Base-by-base conservation (phyloP, 2,888 invertebrate genomes). In the Diaperis boleti region DNA sequence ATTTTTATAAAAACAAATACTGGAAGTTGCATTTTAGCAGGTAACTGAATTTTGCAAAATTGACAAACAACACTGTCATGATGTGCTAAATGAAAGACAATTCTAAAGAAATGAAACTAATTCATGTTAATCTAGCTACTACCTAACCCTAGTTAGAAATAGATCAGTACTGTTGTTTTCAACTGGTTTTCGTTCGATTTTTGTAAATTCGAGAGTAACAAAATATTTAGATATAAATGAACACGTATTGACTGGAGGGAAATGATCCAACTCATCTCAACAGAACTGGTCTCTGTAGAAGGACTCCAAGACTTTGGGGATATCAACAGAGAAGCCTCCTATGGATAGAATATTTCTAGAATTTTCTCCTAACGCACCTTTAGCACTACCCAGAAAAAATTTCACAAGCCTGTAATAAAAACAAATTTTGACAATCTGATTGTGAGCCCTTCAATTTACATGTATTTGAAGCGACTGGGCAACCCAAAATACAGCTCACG, bases 241-340 rank as follows among this genome's bases (percentile, higher is more conserved):
- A 41, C 42, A 49, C 45, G 37, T 33, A n/a, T 49, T 3, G 3
- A 20, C 35, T n/a, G 26, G 29, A 41, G 42, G 31, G 31, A 41
- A 15, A 31, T 10, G 4, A 39, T 22, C 20, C 14, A 11, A 35
- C 13, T 11, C 13, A 39, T 8, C 31, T 52, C 4, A 56, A 33
- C 44, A 44, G 20, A 87, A 86, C 50, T 83, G 81, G 57, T 85
- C 85, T 69, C 84, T 83, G 15, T 84, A 83, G 76, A 90, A 89
- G 1, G 88, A 88, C 78, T 89, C 87, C 52, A 90, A 83, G 31
- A 89, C 72, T 70, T 83, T 84, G 33, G 88, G 87, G 56, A 89
- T 85, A 72, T 86, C 83, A 37, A 84, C 85, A 76, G 89, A 87
- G 68, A 89, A 83, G 50, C 90, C 89, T 62, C 87, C 81, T 31